Evolutionary conservation across 2,888 invertebrate species (phyloP).

Genomic region (Abscondita cerata): DNA sequence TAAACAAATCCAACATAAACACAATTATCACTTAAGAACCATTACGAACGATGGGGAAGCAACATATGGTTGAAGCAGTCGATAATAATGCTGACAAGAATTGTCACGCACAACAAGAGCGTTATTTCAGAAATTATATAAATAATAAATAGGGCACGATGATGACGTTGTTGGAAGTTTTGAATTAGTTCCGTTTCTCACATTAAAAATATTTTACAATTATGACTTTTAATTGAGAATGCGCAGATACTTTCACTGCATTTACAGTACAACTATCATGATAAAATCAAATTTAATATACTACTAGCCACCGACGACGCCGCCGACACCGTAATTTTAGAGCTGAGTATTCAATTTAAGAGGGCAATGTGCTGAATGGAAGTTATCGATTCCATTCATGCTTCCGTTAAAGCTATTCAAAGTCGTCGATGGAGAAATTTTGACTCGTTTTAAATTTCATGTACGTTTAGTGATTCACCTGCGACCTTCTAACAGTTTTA

Average conservation of each 20-base stretch:
- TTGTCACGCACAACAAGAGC: background rate
- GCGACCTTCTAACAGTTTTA: too few species aligned
- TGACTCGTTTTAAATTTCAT: too few species aligned
- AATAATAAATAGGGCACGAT: constrained; percentile 9
- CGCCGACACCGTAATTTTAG: constrained; percentile 11
- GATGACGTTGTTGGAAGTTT: constrained; percentile 1
- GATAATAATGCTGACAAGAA: constrained; percentile 4
- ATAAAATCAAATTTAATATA: background rate
- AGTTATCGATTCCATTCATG: constrained; percentile 29
- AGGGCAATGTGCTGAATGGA: constrained; percentile 23
- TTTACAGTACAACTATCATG: too few species aligned
- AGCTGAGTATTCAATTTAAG: constrained; percentile 13
- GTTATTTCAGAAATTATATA: background rate
- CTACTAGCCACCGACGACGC: background rate
- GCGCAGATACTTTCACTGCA: too few species aligned
- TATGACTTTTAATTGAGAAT: too few species aligned
- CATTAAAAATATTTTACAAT: too few species aligned
- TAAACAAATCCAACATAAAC: too few species aligned
- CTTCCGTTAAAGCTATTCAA: constrained; percentile 6
- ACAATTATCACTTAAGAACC: too few species aligned
- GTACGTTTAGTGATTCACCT: too few species aligned
- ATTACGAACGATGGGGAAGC: constrained; percentile 8
- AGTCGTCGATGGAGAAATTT: too few species aligned
- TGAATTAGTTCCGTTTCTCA: too few species aligned
- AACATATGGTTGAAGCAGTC: constrained; percentile 7